phyloP scores from a whole-genome alignment of 2,888 invertebrate species.

The Machimus atricapillus region DNA sequence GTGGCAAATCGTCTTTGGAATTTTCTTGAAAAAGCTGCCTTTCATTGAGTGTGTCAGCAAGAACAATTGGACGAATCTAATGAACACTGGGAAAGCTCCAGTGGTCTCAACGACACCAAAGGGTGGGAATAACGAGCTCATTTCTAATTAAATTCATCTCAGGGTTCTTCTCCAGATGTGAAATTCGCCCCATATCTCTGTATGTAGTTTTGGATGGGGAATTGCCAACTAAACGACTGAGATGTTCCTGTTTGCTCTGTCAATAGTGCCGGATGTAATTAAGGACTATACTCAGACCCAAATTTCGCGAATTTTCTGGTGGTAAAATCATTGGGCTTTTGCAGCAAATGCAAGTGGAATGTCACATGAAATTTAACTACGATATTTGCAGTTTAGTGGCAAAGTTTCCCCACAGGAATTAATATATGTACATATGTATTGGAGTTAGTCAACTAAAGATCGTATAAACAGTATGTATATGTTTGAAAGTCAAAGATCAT shows the following conservation, averaged over 20 bases:
- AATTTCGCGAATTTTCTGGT: background rate
- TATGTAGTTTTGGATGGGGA: background rate
- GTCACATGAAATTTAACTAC: background rate
- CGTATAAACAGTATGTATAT: background rate
- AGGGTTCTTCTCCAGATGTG: background rate
- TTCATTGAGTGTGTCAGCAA: background rate
- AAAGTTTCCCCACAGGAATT: background rate
- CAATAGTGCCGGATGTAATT: background rate
- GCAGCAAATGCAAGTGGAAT: background rate
- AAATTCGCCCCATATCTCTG: background rate
- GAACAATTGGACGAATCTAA: background rate
- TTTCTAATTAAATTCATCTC: background rate
- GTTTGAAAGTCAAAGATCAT: background rate
- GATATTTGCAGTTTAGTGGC: background rate
- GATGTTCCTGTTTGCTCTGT: background rate
- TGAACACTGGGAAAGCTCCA: background rate
- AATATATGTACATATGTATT: too few species aligned
- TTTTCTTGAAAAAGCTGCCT: background rate
- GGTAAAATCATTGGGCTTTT: background rate
- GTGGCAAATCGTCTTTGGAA: background rate
- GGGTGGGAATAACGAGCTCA: background rate
- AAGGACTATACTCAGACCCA: background rate
- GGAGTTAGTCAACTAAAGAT: background rate
- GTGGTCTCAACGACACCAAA: background rate
- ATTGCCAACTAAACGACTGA: background rate